These are phyloP conservation scores for Acestrorhynchus altus DNA, from an alignment of 2,797 vertebrate genomes.

Conservation along the genomic window DNA sequence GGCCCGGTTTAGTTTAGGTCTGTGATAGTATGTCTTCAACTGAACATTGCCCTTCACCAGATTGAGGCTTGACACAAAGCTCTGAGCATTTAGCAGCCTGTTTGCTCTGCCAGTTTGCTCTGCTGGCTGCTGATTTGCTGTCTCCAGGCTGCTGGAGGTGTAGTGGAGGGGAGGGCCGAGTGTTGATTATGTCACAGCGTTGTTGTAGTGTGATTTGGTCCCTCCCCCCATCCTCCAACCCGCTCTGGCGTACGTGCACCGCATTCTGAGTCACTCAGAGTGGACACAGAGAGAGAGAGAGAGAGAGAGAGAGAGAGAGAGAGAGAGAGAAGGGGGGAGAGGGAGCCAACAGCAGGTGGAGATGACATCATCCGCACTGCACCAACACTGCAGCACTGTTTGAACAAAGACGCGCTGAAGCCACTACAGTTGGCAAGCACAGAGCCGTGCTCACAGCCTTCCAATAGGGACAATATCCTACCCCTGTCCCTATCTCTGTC, in stretches of 20 bases:
- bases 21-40: conserved; percentile 5
- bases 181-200: conserved; percentile 62
- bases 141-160: conserved; percentile 56
- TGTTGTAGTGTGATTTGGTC: conserved; percentile 61
- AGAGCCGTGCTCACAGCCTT: conserved; percentile 54
- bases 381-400: conserved; percentile 83
- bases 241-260: conserved; percentile 66
- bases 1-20: neutral
- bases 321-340: conserved; percentile 62
- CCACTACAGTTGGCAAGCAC: conserved; percentile 39
- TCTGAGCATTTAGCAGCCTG: conserved; percentile 51
- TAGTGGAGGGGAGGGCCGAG: conserved; percentile 45
- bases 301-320: conserved; percentile 54
- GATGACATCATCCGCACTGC: conserved; percentile 80
- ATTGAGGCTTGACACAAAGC: conserved; percentile 56
- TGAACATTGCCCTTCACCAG: conserved; percentile 37
- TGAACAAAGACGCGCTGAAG: conserved; percentile 72
- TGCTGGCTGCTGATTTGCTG: conserved; percentile 51
- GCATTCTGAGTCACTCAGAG: conserved; percentile 65
- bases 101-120: conserved; percentile 29
- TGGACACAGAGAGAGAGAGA: conserved; percentile 62
- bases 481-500: too few species aligned
- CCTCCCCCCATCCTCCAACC: conserved; percentile 42
- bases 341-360: conserved; percentile 76
- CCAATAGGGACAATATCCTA: neutral